Evolutionary conservation across 2,888 invertebrate genomes (phyloP).

Genomic region (Melinaea marsaeus): DNA sequence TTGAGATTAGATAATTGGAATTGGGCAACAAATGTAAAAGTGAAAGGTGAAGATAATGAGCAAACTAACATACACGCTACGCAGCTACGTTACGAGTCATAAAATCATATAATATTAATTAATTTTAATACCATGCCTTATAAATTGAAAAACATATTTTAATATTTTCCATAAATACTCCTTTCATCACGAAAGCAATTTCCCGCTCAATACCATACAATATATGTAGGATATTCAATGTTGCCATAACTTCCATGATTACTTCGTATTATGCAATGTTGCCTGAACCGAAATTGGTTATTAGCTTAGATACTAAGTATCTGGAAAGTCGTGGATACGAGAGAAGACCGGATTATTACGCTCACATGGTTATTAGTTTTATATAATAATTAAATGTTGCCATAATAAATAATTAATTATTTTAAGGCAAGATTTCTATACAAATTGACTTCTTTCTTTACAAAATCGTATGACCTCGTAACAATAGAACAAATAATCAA

Average conservation of each 20-base stretch:
- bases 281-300: slow-evolving; percentile 5
- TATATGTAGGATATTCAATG: neutral
- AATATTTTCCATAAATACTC: neutral
- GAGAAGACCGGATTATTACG: no score
- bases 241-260: slow-evolving; percentile 5
- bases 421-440: no score
- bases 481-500: no score
- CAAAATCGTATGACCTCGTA: no score
- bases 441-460: no score
- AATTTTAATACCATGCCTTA: neutral
- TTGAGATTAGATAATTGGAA: slow-evolving; percentile 58
- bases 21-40: slow-evolving; percentile 51
- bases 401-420: no score
- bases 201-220: slow-evolving; percentile 4
- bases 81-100: neutral
- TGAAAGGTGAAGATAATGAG: slow-evolving; percentile 53
- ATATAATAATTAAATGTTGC: no score
- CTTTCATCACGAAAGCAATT: slow-evolving; percentile 3
- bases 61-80: slow-evolving; percentile 30
- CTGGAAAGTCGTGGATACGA: neutral
- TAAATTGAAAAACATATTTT: neutral
- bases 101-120: neutral
- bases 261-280: neutral
- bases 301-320: neutral
- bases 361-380: no score